These are phyloP conservation scores for Choreutis nemorana DNA, from an alignment of 2,888 invertebrate species.

Conservation along the genomic window DNA sequence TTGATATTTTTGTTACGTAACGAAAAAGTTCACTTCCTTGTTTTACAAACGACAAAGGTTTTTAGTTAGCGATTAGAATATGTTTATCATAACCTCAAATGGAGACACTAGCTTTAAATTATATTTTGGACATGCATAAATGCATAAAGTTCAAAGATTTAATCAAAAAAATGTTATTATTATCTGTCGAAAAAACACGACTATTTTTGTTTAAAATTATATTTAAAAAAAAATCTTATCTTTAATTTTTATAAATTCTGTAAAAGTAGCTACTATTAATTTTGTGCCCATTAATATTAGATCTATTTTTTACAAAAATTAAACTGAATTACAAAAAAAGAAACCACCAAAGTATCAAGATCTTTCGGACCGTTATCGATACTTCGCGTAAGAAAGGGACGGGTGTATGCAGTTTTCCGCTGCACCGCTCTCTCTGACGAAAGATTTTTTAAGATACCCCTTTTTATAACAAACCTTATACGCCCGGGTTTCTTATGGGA, in stretches of 20 bases:
- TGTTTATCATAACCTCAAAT: conserved; percentile 6
- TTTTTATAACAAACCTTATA: conserved; percentile 41
- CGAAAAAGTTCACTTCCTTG: conserved; percentile 7
- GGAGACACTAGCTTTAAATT: neutral
- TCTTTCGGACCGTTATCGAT: conserved; percentile 17
- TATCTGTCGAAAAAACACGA: neutral
- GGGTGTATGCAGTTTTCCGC: conserved; percentile 41
- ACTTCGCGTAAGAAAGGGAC: conserved; percentile 36
- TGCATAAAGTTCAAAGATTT: neutral
- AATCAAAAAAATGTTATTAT: conserved; percentile 5
- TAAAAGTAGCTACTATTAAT: no score
- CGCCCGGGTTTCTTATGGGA: conserved; percentile 29
- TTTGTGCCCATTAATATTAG: no score
- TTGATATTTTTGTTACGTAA: conserved; percentile 30
- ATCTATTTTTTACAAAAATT: no score
- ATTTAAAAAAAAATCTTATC: no score
- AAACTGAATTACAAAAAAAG: conserved; percentile 4
- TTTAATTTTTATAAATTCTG: no score
- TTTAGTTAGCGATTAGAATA: conserved; percentile 8
- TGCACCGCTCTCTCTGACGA: conserved; percentile 23
- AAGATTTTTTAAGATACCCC: conserved; percentile 36
- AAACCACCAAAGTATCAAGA: conserved; percentile 35
- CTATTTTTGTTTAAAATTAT: neutral
- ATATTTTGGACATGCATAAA: neutral
- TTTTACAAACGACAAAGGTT: conserved; percentile 12